Evolutionary conservation across 2,888 invertebrate species (phyloP).

Genomic region (Drosophila yooni): DNA sequence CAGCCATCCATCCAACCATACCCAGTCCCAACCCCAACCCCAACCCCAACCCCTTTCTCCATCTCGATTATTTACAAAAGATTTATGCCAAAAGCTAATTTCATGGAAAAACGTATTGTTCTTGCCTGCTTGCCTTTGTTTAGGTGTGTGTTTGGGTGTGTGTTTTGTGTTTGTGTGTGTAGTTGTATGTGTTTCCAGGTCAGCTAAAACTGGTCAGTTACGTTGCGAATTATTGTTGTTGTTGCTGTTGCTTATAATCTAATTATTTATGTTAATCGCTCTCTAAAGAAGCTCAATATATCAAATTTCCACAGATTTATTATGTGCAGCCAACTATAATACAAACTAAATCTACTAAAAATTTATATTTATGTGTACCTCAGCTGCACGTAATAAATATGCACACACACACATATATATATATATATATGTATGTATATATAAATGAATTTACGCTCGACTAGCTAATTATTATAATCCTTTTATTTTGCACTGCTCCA

Average conservation of each 20-base stretch:
- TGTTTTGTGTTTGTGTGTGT: conserved; percentile 9
- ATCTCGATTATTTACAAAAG: conserved; percentile 70
- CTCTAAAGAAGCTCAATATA: conserved; percentile 71
- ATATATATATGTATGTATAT: neutral
- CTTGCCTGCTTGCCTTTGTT: conserved; percentile 19
- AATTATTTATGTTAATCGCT: conserved; percentile 82
- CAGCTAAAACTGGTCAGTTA: conserved; percentile 48
- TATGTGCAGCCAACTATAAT: conserved; percentile 37
- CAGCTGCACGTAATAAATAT: conserved; percentile 5
- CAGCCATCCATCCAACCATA: conserved; percentile 12
- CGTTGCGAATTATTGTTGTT: conserved; percentile 45
- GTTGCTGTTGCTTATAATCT: conserved; percentile 59
- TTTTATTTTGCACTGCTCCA: conserved; percentile 15
- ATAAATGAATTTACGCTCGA: conserved; percentile 46
- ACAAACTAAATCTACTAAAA: conserved; percentile 16
- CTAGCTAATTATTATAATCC: conserved; percentile 52
- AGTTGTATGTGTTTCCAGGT: conserved; percentile 53
- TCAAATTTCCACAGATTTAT: conserved; percentile 70
- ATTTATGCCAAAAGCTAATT: conserved; percentile 81
- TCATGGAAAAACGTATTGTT: conserved; percentile 80
- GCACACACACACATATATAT: neutral
- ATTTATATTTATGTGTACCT: neutral
- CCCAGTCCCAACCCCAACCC: neutral
- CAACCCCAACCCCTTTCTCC: neutral
- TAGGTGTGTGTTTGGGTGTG: conserved; percentile 4